Evolutionary conservation across 2,113 vertebrate genomes (phyloP).

Genomic region (Pleuronectes platessa): DNA sequence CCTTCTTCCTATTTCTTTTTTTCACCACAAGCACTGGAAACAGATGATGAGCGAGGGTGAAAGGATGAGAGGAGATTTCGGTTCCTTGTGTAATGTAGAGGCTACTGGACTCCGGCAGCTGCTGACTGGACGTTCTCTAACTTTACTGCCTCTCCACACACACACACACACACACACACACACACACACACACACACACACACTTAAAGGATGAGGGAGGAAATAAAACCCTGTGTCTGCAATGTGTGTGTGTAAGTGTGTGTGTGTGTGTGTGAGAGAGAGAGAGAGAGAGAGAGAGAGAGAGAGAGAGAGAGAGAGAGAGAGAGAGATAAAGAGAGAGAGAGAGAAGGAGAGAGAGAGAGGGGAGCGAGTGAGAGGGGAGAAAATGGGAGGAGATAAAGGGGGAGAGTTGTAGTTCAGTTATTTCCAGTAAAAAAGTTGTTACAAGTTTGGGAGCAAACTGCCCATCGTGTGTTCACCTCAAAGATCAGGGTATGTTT

Average conservation of each 20-base stretch:
- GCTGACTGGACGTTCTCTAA: conserved; percentile 60
- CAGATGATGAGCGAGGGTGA: conserved; percentile 51
- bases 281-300: conserved; percentile 6
- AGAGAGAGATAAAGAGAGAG: background rate
- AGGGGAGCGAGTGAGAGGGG: conserved; percentile 1
- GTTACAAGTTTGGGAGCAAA: conserved; percentile 9
- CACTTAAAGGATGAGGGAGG: conserved; percentile 46
- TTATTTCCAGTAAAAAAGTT: conserved; percentile 17
- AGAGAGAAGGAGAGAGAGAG: background rate
- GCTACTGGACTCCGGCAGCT: conserved; percentile 38
- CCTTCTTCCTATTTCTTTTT: conserved; percentile 6
- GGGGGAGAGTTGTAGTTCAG: conserved; percentile 19
- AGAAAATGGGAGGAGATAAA: conserved; percentile 23
- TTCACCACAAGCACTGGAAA: conserved; percentile 52
- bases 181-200: conserved; percentile 35
- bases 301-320: background rate
- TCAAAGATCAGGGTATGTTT: conserved; percentile 13
- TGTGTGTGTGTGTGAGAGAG: background rate
- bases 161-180: conserved; percentile 31
- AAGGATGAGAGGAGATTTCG: conserved; percentile 48
- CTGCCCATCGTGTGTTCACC: conserved; percentile 2
- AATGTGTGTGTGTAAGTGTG: conserved; percentile 1
- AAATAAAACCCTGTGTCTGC: conserved; percentile 47
- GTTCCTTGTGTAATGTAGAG: conserved; percentile 52
- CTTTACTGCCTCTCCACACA: conserved; percentile 62